Conservation (phyloP, 2,797 vertebrate genomes). For the Pogonophryne albipinna region DNA sequence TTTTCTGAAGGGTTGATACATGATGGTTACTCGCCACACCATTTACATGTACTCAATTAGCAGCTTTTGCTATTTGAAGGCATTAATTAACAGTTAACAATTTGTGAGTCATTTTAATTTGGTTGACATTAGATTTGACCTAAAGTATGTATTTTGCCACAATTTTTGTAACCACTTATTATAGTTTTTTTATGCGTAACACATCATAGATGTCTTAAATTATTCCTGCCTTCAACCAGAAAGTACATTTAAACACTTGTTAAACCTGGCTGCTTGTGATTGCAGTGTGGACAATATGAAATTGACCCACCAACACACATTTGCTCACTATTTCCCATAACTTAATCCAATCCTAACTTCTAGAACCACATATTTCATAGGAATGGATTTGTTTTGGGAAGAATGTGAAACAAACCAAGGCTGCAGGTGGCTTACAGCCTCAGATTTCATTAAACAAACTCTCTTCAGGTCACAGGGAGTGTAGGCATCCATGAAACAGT, state of each 20-base stretch:
- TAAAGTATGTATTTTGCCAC: too few species aligned
- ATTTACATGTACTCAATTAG: too few species aligned
- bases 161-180: neutral
- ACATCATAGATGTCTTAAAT: neutral
- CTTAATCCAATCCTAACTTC: neutral
- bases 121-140: too few species aligned
- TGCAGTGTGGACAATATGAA: neutral
- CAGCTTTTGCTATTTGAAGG: too few species aligned
- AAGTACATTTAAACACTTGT: too few species aligned
- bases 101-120: too few species aligned
- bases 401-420: neutral
- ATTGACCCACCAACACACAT: too few species aligned
- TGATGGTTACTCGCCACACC: too few species aligned
- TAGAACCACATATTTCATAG: neutral
- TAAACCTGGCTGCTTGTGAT: neutral
- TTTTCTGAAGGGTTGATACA: too few species aligned
- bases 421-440: conserved; percentile 6
- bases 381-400: neutral
- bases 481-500: conserved; percentile 35
- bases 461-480: conserved; percentile 34
- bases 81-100: too few species aligned
- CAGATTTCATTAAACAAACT: conserved; percentile 35
- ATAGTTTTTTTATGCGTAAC: neutral
- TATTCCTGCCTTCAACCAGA: neutral
- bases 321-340: neutral